phyloP scores from a whole-genome alignment of 2,113 vertebrate species.

The Melanerpes formicivorus region DNA sequence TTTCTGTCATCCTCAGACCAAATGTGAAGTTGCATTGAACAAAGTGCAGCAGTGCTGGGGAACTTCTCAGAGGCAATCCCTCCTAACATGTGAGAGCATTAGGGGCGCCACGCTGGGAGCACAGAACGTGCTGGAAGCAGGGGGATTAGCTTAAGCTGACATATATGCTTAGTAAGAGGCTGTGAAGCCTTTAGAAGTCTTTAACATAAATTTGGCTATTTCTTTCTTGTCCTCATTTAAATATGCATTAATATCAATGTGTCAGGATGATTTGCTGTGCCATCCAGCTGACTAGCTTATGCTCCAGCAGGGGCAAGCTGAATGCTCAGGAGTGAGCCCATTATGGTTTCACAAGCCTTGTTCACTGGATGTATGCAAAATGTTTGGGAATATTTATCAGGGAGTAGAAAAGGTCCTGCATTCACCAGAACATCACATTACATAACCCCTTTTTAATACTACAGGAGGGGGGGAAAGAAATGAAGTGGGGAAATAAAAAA shows the following conservation, averaged over 20 bases:
- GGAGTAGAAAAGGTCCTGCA: constrained; percentile 6
- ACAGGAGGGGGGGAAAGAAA: not conserved
- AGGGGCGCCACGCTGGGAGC: constrained; percentile 58
- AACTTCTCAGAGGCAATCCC: constrained; percentile 67
- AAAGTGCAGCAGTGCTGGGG: constrained; percentile 35
- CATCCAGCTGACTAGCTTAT: constrained; percentile 55
- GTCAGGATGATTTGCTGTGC: constrained; percentile 61
- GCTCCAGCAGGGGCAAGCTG: constrained; percentile 29
- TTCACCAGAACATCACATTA: constrained; percentile 41
- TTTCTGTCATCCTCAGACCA: constrained; percentile 64
- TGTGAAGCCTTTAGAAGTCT: constrained; percentile 67
- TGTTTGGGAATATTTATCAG: constrained; percentile 67
- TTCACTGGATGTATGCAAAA: constrained; percentile 58
- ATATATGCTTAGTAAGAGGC: constrained; percentile 69
- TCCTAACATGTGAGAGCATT: constrained; percentile 53
- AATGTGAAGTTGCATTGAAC: constrained; percentile 66
- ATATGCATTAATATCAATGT: constrained; percentile 62
- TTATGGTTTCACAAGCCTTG: constrained; percentile 58
- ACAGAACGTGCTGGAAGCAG: constrained; percentile 41
- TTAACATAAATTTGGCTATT: constrained; percentile 75
- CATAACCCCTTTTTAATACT: constrained; percentile 34
- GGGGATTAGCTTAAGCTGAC: constrained; percentile 73
- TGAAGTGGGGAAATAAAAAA: not conserved
- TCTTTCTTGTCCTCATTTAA: constrained; percentile 66
- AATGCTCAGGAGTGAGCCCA: constrained; percentile 48